These are phyloP conservation scores for Amblyopsis rosae DNA, from an alignment of 2,113 vertebrate species.

Conservation along the genomic window DNA sequence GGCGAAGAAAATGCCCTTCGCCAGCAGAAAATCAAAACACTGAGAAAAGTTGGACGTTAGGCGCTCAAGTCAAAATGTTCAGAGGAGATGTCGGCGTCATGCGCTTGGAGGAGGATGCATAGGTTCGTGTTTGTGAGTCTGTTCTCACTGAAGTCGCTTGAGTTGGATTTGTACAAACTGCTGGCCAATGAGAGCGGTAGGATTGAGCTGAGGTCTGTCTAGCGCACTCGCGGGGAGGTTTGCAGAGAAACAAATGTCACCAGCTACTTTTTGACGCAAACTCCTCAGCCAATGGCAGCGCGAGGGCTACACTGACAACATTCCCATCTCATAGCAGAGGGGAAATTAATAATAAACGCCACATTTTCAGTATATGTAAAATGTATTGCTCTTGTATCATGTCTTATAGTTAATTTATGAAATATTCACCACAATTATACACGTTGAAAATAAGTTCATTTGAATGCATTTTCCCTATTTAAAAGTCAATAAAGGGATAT, in stretches of 20 bases:
- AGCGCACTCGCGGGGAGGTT: conserved; percentile 86
- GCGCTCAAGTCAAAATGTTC: conserved; percentile 40
- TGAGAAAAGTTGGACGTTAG: conserved; percentile 45
- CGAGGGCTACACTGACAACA: conserved; percentile 86
- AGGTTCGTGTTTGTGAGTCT: conserved; percentile 74
- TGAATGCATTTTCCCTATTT: background rate
- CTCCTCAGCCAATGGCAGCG: conserved; percentile 95
- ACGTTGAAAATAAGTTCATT: background rate
- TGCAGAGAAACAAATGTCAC: conserved; percentile 92
- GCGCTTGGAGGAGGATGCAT: conserved; percentile 62
- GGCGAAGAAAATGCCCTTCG: conserved; percentile 19
- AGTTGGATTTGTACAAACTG: conserved; percentile 79
- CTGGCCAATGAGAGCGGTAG: conserved; percentile 77
- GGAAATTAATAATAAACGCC: conserved; percentile 75
- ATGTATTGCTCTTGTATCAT: background rate
- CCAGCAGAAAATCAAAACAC: conserved; percentile 13
- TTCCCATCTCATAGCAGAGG: conserved; percentile 80
- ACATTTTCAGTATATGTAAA: background rate
- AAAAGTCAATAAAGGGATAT: background rate
- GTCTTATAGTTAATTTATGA: background rate
- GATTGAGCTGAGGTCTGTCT: conserved; percentile 80
- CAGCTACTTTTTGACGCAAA: conserved; percentile 98
- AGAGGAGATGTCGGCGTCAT: conserved; percentile 51
- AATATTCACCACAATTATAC: no score
- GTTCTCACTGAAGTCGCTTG: conserved; percentile 72